A percentile compares a stretch with the other conserved stretches of the same genome.
These are phyloP conservation scores for Dermatophagoides farinae DNA, from an alignment of 1,140 invertebrate species.

Conservation along the genomic window DNA sequence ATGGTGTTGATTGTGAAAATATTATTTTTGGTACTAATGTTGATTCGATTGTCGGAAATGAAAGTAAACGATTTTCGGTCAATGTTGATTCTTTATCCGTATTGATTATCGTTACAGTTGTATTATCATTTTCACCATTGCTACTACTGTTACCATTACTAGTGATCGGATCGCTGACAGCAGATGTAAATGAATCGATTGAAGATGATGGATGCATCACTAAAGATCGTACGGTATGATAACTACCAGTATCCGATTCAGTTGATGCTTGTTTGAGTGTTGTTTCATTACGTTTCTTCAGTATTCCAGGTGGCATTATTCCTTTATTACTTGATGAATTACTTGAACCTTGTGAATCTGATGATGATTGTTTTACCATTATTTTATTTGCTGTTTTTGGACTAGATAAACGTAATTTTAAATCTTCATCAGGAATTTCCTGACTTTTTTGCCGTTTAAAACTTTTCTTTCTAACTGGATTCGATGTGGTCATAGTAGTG, in stretches of 20 bases:
- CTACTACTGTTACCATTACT: neutral
- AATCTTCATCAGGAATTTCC: neutral
- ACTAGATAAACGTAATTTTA: neutral
- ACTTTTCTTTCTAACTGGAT: neutral
- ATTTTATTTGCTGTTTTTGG: neutral
- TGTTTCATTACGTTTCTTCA: neutral
- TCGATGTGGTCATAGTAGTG: neutral
- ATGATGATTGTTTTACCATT: neutral
- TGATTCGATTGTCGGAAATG: neutral
- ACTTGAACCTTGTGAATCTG: neutral
- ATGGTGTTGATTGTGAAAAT: constrained; percentile 6
- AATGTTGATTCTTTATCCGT: neutral
- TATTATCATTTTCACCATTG: neutral
- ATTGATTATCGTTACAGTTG: neutral
- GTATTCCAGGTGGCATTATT: neutral
- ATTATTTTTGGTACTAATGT: constrained; percentile 1
- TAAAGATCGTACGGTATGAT: constrained; percentile 4
- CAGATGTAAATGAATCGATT: constrained; percentile 9
- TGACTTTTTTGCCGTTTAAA: constrained; percentile 2
- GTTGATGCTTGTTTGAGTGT: constrained; percentile 2
- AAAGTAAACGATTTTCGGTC: neutral
- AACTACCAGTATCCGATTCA: constrained; percentile 8
- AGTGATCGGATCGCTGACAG: neutral
- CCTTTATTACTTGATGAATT: neutral
- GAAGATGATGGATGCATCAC: constrained; percentile 1